Base-by-base conservation (phyloP, 2,888 invertebrate species). In the Troides helena region DNA sequence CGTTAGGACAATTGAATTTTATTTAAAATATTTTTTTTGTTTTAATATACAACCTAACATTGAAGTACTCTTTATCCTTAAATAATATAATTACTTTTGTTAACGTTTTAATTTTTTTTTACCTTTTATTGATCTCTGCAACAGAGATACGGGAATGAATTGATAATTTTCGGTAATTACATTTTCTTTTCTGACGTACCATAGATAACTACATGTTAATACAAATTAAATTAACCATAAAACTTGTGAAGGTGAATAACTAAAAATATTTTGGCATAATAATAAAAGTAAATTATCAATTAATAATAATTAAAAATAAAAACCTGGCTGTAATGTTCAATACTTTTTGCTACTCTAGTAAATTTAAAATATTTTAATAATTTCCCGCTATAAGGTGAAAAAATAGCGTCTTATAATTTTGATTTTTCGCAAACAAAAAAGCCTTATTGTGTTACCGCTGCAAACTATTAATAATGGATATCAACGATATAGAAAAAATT, bases 401-500 rank as follows among this genome's bases (percentile, higher is more conserved):
- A 30, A 30, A 5, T 30, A 30, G 30, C 30, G 4, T 30, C 30
- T 30, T 3, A 30, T 30, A 30, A 30, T 30, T 30, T 30, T 30
- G 30, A 30, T 30, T 30, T 30, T 3, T 30, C 30, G 30, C 30
- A 3, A 30, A 30, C 2, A 30, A 30, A 30, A 30, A 30, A 5
- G 2, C 0, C 30, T 30, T 30, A 30, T 30, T 30, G 30, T 30
- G 30, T 30, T 30, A 3, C 3, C 30, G 30, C 3, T 39, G 7
- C 7, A 10, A 39, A 10, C 18, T 10, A 1, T 50, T 21, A 39
- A 69, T 21, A 56, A 88, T 88, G 88, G 86, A 89, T 76, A 76
- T 85, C 23, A 73, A 77, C 6, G 85, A 88, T 75, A 81, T 90
- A 25, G 81, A 74, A 67, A 87, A 84, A 78, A 78, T 85, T 12